Conservation (phyloP, 1,140 invertebrate species). For the Phenacoccus solenopsis region DNA sequence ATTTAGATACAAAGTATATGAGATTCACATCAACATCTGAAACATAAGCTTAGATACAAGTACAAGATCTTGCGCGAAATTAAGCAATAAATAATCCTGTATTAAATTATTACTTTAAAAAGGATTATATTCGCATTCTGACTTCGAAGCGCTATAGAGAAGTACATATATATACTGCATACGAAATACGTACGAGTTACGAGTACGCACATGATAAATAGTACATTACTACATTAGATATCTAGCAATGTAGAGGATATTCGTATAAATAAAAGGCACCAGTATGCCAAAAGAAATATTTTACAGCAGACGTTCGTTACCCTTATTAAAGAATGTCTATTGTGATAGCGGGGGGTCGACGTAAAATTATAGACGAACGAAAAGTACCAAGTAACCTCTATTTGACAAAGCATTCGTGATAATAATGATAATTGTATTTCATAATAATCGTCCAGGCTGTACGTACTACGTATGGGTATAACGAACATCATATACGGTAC, state of each 20-base stretch:
- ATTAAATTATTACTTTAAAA: neutral
- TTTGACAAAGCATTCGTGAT: slow-evolving; percentile 1
- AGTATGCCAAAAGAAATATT: neutral
- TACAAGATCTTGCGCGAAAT: too few species aligned
- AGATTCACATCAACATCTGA: too few species aligned
- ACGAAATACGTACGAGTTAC: too few species aligned
- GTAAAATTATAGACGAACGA: neutral
- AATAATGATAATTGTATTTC: slow-evolving; percentile 3
- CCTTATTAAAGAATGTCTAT: neutral
- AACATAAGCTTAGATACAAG: too few species aligned
- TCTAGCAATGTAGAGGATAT: too few species aligned
- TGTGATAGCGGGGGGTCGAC: neutral
- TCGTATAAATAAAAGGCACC: neutral
- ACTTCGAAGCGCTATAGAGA: too few species aligned
- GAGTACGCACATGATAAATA: too few species aligned
- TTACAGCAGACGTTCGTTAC: neutral
- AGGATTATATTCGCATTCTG: neutral
- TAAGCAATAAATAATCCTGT: neutral
- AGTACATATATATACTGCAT: too few species aligned
- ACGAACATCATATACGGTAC: neutral
- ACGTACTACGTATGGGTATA: too few species aligned
- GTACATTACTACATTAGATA: too few species aligned
- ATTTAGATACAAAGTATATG: too few species aligned
- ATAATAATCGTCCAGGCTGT: neutral
- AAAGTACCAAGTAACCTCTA: neutral